Conservation (phyloP, 2,888 invertebrate species). For the Drosophila pseudotakahashii region DNA sequence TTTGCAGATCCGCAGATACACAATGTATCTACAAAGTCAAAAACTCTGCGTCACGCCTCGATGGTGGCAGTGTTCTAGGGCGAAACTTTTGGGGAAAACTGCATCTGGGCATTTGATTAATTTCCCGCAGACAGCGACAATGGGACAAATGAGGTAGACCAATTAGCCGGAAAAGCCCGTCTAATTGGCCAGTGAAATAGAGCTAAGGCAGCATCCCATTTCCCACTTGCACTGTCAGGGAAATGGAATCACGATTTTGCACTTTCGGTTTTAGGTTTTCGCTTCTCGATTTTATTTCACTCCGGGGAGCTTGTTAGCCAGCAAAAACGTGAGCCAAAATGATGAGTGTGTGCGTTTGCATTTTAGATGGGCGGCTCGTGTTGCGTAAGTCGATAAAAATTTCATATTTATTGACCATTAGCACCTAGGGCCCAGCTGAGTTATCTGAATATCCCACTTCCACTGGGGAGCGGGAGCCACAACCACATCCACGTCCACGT, state of each 20-base stretch:
- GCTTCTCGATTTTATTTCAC: slow-evolving; percentile 74
- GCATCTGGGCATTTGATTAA: slow-evolving; percentile 73
- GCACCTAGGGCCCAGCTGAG: slow-evolving; percentile 72
- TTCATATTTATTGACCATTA: slow-evolving; percentile 83
- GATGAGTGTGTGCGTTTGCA: slow-evolving; percentile 59
- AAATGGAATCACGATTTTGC: slow-evolving; percentile 54
- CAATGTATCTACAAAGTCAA: slow-evolving; percentile 43
- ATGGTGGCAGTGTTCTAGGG: slow-evolving; percentile 28
- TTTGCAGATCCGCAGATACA: slow-evolving; percentile 6
- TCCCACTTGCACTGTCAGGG: background rate
- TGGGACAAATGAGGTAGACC: slow-evolving; percentile 73
- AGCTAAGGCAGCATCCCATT: background rate
- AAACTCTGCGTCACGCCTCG: slow-evolving; percentile 46
- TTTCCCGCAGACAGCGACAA: slow-evolving; percentile 81
- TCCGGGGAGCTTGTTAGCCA: slow-evolving; percentile 81
- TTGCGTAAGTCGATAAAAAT: slow-evolving; percentile 78
- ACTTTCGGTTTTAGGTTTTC: slow-evolving; percentile 54
- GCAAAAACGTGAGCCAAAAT: slow-evolving; percentile 64
- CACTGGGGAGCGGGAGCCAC: slow-evolving; percentile 1
- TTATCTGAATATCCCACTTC: slow-evolving; percentile 25
- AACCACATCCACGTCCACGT: background rate
- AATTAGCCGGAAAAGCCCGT: slow-evolving; percentile 47
- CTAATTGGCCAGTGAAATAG: slow-evolving; percentile 34
- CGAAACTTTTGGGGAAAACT: slow-evolving; percentile 40
- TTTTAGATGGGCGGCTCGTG: slow-evolving; percentile 66